A percentile compares a stretch with the other conserved stretches of the same genome.
These are phyloP conservation scores for Bombylius major DNA, from an alignment of 2,888 invertebrate species.

Conservation along the genomic window DNA sequence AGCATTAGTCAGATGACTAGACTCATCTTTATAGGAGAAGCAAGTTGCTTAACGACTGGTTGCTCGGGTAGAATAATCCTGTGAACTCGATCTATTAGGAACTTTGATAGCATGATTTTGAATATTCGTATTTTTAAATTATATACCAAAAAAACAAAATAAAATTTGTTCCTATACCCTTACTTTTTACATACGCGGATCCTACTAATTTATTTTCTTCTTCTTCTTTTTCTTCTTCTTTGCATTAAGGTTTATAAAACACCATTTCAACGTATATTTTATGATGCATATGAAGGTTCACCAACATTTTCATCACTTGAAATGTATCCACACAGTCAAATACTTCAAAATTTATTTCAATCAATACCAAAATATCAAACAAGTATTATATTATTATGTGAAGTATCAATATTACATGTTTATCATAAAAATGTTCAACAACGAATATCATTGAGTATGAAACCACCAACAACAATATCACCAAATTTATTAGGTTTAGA, in stretches of 20 bases:
- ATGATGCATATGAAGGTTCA: slow-evolving; percentile 32
- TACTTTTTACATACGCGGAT: too few relatives aligned
- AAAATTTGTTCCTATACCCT: too few relatives aligned
- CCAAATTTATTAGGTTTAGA: slow-evolving; percentile 35
- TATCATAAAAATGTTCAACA: slow-evolving; percentile 37
- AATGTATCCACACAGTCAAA: slow-evolving; percentile 35
- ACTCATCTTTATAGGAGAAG: too few relatives aligned
- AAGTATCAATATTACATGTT: slow-evolving; percentile 35
- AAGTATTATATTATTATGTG: slow-evolving; percentile 32
- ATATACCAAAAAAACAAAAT: too few relatives aligned
- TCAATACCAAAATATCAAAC: slow-evolving; percentile 33
- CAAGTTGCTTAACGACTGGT: too few relatives aligned
- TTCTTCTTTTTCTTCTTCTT: slow-evolving; percentile 1
- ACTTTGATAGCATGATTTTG: too few relatives aligned
- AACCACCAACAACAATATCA: slow-evolving; percentile 33
- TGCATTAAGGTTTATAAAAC: slow-evolving; percentile 30
- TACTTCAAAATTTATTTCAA: slow-evolving; percentile 34
- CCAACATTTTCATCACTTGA: slow-evolving; percentile 34
- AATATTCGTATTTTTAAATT: too few relatives aligned
- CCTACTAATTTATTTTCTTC: too few relatives aligned
- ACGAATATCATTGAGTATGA: slow-evolving; percentile 29
- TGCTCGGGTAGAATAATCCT: too few relatives aligned
- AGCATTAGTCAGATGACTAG: too few relatives aligned
- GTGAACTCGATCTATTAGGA: too few relatives aligned
- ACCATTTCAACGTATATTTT: slow-evolving; percentile 34